Conservation (phyloP, 2,797 vertebrate genomes). For the Chaetophractus vellerosus region DNA sequence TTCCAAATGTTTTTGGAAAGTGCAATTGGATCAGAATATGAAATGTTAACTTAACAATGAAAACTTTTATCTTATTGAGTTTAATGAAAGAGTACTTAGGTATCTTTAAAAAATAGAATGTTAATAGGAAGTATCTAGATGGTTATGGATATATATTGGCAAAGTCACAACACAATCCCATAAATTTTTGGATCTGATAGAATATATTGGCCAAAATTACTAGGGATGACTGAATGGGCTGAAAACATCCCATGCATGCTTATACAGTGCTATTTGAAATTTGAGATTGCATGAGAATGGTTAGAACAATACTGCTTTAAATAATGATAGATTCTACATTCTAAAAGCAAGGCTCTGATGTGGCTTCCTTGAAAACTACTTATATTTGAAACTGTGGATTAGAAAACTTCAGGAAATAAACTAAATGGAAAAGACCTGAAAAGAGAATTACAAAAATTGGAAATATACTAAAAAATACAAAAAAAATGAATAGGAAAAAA, state of each 20-base stretch:
- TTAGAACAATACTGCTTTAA: slow-evolving; percentile 47
- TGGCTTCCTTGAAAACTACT: slow-evolving; percentile 62
- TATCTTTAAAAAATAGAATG: slow-evolving; percentile 46
- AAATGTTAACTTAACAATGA: slow-evolving; percentile 16
- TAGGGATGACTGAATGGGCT: background rate
- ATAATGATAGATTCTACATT: background rate
- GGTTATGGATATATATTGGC: background rate
- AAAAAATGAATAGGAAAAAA: background rate
- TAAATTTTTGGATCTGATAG: background rate
- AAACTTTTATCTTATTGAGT: slow-evolving; percentile 2
- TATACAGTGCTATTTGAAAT: slow-evolving; percentile 52
- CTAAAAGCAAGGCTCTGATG: slow-evolving; percentile 60
- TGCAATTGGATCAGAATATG: background rate
- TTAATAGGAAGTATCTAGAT: background rate
- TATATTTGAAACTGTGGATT: slow-evolving; percentile 69
- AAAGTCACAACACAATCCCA: background rate
- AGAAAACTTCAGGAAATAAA: slow-evolving; percentile 50
- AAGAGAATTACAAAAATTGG: slow-evolving; percentile 47
- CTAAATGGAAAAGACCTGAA: slow-evolving; percentile 50
- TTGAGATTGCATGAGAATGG: slow-evolving; percentile 32
- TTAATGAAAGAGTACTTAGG: slow-evolving; percentile 50
- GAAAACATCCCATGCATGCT: background rate
- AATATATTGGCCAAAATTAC: slow-evolving; percentile 5
- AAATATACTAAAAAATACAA: slow-evolving; percentile 21
- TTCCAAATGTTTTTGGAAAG: slow-evolving; percentile 48